Evolutionary conservation across 2,797 vertebrate species (phyloP).

Genomic region (Labeo calbasu): DNA sequence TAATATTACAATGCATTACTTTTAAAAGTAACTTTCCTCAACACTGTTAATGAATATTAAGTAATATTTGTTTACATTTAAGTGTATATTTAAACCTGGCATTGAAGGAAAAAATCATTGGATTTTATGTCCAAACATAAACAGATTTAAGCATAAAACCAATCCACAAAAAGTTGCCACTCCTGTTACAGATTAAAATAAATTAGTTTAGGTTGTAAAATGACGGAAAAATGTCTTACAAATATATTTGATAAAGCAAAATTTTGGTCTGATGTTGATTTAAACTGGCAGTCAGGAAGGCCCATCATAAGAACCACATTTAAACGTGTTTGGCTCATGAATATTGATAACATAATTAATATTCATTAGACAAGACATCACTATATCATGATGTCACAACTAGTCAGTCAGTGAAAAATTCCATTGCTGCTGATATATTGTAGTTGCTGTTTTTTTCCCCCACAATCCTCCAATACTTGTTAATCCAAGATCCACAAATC

Average conservation of each 20-base stretch:
- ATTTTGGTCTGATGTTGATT: not conserved
- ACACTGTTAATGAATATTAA: too few species aligned
- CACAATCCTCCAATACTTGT: not conserved
- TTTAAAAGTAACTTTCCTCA: too few species aligned
- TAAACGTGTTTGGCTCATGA: not conserved
- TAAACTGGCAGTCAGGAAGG: not conserved
- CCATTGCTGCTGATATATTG: not conserved
- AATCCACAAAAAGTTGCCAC: not conserved
- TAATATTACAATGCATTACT: too few species aligned
- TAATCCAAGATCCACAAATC: constrained; percentile 26
- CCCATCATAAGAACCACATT: not conserved
- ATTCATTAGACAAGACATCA: constrained; percentile 10
- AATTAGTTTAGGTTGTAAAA: not conserved
- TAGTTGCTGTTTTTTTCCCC: not conserved
- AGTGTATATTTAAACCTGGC: too few species aligned
- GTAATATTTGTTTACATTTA: too few species aligned
- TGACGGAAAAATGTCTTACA: not conserved
- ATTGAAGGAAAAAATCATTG: too few species aligned
- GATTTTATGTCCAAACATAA: not conserved
- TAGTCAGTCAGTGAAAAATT: not conserved
- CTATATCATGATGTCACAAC: not conserved
- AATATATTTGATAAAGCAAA: not conserved
- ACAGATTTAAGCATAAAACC: not conserved
- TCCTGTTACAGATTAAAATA: not conserved
- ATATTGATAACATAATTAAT: constrained; percentile 5